Evolutionary conservation across 1,140 invertebrate species (phyloP).

Genomic region (Aphaenogaster ashmeadi): DNA sequence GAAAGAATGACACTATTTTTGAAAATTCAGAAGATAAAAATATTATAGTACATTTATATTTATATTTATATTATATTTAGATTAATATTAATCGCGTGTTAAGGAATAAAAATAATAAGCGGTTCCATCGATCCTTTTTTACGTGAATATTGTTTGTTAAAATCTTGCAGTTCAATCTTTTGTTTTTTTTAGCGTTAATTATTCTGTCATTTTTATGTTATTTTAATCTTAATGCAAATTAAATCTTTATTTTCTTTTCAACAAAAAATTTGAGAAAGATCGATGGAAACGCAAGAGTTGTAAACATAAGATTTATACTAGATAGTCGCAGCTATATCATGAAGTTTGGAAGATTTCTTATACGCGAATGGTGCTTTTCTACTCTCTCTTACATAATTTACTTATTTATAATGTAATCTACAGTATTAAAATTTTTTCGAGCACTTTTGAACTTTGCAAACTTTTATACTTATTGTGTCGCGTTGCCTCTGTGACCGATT

Average conservation of each 20-base stretch:
- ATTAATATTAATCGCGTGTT: constrained; percentile 21
- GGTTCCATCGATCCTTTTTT: constrained; percentile 10
- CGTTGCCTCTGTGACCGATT: constrained; percentile 13
- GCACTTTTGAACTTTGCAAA: constrained; percentile 24
- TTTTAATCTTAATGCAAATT: not conserved
- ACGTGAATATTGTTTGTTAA: not conserved
- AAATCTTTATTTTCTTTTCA: not conserved
- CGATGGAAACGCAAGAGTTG: not conserved
- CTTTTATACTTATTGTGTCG: constrained; percentile 12
- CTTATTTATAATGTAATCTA: constrained; percentile 47
- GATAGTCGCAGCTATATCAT: not conserved
- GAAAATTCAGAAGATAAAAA: not conserved
- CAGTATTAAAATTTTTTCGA: constrained; percentile 50
- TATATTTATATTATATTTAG: not conserved
- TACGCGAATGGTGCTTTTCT: not conserved
- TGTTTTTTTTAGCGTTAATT: not conserved
- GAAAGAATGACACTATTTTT: not conserved
- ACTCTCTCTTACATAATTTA: constrained; percentile 11
- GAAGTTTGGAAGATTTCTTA: not conserved
- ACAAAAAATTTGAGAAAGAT: not conserved
- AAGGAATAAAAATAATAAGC: constrained; percentile 12
- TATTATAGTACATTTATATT: constrained; percentile 18
- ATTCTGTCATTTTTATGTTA: not conserved
- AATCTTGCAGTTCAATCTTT: not conserved
- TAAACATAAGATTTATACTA: constrained; percentile 37